phyloP scores from a whole-genome alignment of 1,140 invertebrate species.

The Drosophila kanapiae region DNA sequence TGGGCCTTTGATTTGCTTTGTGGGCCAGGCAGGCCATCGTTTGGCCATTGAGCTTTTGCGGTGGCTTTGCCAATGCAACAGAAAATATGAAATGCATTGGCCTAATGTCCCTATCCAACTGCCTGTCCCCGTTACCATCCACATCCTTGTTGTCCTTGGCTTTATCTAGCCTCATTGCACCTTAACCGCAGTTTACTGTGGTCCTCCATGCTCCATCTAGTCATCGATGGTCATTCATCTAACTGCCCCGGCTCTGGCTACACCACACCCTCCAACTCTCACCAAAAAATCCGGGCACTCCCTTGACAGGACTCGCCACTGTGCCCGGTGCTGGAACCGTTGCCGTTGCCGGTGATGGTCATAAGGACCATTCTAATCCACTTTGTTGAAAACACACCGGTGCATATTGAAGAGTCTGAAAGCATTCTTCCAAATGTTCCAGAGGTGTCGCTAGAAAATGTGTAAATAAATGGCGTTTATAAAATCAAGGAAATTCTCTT shows the following conservation, averaged over 20 bases:
- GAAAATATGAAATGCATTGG: slow-evolving; percentile 58
- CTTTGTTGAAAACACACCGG: slow-evolving; percentile 68
- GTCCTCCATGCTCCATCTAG: slow-evolving; percentile 53
- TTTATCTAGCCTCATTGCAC: slow-evolving; percentile 46
- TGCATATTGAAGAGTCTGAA: slow-evolving; percentile 69
- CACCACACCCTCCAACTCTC: background rate
- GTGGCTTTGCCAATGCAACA: slow-evolving; percentile 41
- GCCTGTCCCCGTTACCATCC: background rate
- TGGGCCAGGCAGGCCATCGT: slow-evolving; percentile 17
- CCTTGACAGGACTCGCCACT: slow-evolving; percentile 19
- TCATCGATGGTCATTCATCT: slow-evolving; percentile 73
- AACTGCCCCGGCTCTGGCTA: slow-evolving; percentile 40
- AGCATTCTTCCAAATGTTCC: slow-evolving; percentile 26
- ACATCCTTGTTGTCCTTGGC: slow-evolving; percentile 7
- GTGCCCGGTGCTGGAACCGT: background rate
- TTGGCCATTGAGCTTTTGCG: slow-evolving; percentile 52
- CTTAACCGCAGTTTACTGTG: slow-evolving; percentile 70
- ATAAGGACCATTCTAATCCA: slow-evolving; percentile 74
- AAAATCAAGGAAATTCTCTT: background rate
- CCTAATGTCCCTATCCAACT: slow-evolving; percentile 25
- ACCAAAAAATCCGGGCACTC: background rate
- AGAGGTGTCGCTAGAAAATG: slow-evolving; percentile 23
- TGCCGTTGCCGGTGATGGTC: slow-evolving; percentile 30
- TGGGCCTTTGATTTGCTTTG: slow-evolving; percentile 37
- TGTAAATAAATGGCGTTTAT: slow-evolving; percentile 11